These are phyloP conservation scores for Neuroterus valhalla DNA, from an alignment of 1,140 invertebrate species.

Conservation along the genomic window DNA sequence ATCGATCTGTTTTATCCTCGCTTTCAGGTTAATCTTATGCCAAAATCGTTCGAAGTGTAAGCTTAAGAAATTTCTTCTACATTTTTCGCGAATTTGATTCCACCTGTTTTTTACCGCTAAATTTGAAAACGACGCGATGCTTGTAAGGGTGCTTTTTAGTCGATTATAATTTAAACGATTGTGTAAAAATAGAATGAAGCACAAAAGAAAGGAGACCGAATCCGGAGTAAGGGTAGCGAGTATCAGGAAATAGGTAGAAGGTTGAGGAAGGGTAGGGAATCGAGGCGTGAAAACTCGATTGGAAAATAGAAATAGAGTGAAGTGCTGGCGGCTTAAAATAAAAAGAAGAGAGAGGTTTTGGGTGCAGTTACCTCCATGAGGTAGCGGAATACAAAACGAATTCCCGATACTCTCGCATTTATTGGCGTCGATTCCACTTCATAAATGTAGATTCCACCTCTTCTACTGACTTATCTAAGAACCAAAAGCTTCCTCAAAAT, in stretches of 20 bases:
- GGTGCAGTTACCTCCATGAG: conserved; percentile 12
- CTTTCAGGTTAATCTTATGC: background rate
- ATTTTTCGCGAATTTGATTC: no score
- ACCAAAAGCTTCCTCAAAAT: conserved; percentile 1
- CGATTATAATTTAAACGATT: background rate
- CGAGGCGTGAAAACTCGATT: conserved; percentile 20
- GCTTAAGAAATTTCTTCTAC: no score
- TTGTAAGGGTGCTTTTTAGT: background rate
- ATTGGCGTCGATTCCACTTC: conserved; percentile 20
- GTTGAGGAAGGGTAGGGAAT: background rate
- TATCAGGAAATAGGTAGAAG: no score
- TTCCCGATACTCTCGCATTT: conserved; percentile 26
- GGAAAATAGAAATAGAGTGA: conserved; percentile 27
- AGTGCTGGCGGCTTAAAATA: conserved; percentile 16
- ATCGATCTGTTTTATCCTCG: no score
- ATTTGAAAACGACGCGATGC: background rate
- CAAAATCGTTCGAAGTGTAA: no score
- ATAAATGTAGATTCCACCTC: conserved; percentile 4
- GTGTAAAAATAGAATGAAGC: background rate
- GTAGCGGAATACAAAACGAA: conserved; percentile 22
- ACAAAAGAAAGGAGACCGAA: background rate
- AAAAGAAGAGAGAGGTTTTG: conserved; percentile 7
- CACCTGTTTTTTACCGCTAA: no score
- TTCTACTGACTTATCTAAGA: background rate
- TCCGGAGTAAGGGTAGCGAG: background rate